Base-by-base conservation (phyloP, 2,113 vertebrate species). In the Indri indri region DNA sequence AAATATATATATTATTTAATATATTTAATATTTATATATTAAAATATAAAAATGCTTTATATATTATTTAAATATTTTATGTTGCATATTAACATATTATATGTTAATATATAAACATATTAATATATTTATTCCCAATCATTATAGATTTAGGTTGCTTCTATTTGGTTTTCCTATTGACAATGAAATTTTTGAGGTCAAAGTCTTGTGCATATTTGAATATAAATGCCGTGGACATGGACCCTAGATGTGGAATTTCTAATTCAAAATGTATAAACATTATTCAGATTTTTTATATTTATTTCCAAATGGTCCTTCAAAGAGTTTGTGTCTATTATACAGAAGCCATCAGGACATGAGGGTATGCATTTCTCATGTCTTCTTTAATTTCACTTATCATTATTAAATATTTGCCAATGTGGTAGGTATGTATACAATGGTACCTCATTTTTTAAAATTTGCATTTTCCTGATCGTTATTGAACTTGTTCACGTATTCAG, bases 231-330 rank as follows among this genome's bases (percentile, higher is more conserved):
- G 27, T 59, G 11, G 42, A 73, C 57, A 57, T 70, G 47, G 45
- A 40, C 17, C 22, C 13, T 70, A 47, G 4, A 59, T 40, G 18
- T 73, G 23, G 30, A 65, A 95, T 82, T 93, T 90, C 42, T 95
- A 87, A 18, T 68, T 95, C 68, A 97, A 92, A 92, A 96, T 68
- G 42, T 45, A 13, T n/a, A 81, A 90, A 90, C 50, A 54, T 81
- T 52, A 45, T 65, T 86, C 32, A 85, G 45, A 2, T 12, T 76
- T 93, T 77, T 80, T 0, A 70, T 86, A 57, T 65, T 90, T 87
- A 82, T 84, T 95, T 80, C 25, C 77, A 91, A 91, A 74, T 54
- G 80, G 9, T 91, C 57, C n/a, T 45, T 95, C 25, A 74, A 91
- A 96, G 50, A 70, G 8, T 88, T 11, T 68, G 23, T 85, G 45